Base-by-base conservation (phyloP, 2,888 invertebrate species). In the Agrochola macilenta region DNA sequence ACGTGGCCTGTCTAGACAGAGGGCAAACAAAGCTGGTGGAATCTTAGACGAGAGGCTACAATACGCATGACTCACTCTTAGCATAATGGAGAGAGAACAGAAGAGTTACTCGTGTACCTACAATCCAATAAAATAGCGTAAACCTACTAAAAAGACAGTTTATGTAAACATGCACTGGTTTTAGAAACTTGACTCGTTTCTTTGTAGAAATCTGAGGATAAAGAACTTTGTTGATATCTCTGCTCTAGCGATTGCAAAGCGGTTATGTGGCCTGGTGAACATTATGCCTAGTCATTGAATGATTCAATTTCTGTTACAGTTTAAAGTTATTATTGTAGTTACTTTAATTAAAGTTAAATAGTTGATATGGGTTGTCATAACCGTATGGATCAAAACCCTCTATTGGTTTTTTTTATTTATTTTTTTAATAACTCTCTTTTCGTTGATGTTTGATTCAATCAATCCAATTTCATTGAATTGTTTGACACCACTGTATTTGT, bases 11-110 rank as follows among this genome's bases (percentile, higher is more conserved):
- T 84, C 86, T 84, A 86, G 86, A 84, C 83, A 14, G n/a, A 58
- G n/a, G 8, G 58, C 74, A 75, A 78, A 84, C 87, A 79, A 83
- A 79, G 86, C 79, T 43, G 26, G 61, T 52, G 72, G 72, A 35
- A 43, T 74, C 57, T 69, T 17, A 76, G 77, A 75, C 70, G 83
- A 83, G 86, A 68, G 63, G 49, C 35, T 64, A 17, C 72, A 72
- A 58, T 39, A 85, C 74, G 87, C 84, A 68, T 83, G 86, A 86
- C 54, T 84, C 84, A 86, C 49, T 46, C 20, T 1, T 11, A 57
- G 26, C 52, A 69, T 46, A 26, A 63, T 26, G 39, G n/a, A 58
- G 49, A 35, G n/a, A 54, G 30, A 20, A 52, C 52, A 68, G 80
- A 83, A 70, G 30, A 14, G 14, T 23, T 2, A 85, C 49, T 61